Percentiles rank a stretch among this genome's conserved stretches.
Evolutionary conservation across 1,140 invertebrate species (phyloP).

Genomic region (Heliconius melpomene): DNA sequence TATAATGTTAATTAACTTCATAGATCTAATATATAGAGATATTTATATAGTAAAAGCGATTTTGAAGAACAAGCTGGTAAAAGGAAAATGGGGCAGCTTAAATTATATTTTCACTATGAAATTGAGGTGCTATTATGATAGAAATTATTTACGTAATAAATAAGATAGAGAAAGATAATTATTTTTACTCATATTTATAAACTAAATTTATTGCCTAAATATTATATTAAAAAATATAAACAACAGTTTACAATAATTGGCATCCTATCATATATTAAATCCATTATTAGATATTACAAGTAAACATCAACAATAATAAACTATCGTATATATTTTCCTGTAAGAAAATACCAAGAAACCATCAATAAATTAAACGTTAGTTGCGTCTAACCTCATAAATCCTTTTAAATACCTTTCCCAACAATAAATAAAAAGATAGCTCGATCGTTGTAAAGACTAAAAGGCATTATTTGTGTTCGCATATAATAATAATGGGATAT

Average conservation of each 20-base stretch:
- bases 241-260: background rate
- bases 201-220: no score
- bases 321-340: conserved; percentile 25
- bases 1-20: no score
- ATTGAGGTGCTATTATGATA: background rate
- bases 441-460: conserved; percentile 48
- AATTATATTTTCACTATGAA: background rate
- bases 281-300: background rate
- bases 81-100: background rate
- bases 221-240: background rate
- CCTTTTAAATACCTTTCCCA: conserved; percentile 61
- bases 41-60: background rate
- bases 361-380: conserved; percentile 28
- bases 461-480: conserved; percentile 73
- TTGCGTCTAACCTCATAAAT: conserved; percentile 46
- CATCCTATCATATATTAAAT: background rate
- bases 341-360: conserved; percentile 29
- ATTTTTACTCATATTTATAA: no score
- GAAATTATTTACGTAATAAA: background rate
- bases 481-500: conserved; percentile 79
- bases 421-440: conserved; percentile 65
- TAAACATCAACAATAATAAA: background rate
- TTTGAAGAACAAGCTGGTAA: background rate
- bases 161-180: no score
- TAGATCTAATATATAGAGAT: no score